Base-by-base conservation (phyloP, 2,797 vertebrate genomes). In the Tadarida brasiliensis region DNA sequence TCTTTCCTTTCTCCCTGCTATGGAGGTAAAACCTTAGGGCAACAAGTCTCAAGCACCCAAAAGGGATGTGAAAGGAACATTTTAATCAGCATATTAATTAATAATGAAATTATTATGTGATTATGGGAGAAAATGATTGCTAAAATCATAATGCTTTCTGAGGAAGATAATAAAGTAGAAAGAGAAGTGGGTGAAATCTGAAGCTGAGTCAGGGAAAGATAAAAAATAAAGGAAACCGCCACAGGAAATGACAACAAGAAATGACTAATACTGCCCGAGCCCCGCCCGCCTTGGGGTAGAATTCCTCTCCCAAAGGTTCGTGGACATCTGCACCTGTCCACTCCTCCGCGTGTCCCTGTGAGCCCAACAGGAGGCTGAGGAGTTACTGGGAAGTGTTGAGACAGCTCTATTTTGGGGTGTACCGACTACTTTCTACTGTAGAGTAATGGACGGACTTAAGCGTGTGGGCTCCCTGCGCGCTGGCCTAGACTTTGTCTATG, bases 201-300 rank as follows among this genome's bases (percentile, higher is more conserved):
- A 33, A 65, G 19, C 39, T 30, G 28, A 30, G 33, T 54, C 47
- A 56, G n/a, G 44, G 70, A 88, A 73, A 68, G 73, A 77, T 57
- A 63, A 22, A 24, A 47, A 87, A 47, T 11, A 26, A 74, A 59
- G 54, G 30, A 51, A 74, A 35, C 15, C 24, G 7, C 28, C 7
- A 7, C 54, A 81, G 85, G 88, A 94, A 92, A 90, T 76, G 65
- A 81, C 82, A 68, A n/a, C 2, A 54, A 56, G 73, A 87, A 17
- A 10, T 83, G 92, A 86, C 26, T 86, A 30, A 67, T 8, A 9
- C 59, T 39, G 54, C 47, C 65, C 49, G 26, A 9, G 16, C 39
- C 76, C 20, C 0, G 1, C 12, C 59, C 7, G 10, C 12, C 28
- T 10, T 35, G 26, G 12, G 30, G 17, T 57, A 54, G 20, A 24